Percentiles rank a stretch among this genome's conserved stretches.
Conservation (phyloP, 2,888 invertebrate species). For the Ectemnius continuus region DNA sequence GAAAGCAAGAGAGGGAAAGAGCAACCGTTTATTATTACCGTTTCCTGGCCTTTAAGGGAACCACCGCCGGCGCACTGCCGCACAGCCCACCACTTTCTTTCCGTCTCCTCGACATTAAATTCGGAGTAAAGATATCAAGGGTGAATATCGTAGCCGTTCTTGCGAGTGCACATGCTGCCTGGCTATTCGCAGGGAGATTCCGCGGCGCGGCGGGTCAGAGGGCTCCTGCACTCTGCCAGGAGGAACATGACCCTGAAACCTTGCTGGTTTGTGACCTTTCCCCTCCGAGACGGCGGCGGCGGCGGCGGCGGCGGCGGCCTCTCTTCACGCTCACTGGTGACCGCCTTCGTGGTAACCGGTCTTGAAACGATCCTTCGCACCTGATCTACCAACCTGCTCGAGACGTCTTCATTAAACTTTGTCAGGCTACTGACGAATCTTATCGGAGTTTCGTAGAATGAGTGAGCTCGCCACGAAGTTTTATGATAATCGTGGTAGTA, state of each 20-base stretch:
- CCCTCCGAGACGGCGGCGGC: background rate
- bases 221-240: background rate
- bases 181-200: background rate
- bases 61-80: conserved; percentile 15
- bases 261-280: conserved; percentile 1
- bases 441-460: too few species aligned
- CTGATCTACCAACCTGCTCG: too few species aligned
- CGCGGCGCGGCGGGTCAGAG: background rate
- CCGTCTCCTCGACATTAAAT: conserved; percentile 63
- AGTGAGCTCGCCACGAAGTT: too few species aligned
- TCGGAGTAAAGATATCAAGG: conserved; percentile 44
- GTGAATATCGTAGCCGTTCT: background rate
- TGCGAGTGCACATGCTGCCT: conserved; percentile 8
- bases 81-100: conserved; percentile 22
- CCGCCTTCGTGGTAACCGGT: too few species aligned
- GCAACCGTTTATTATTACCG: conserved; percentile 70
- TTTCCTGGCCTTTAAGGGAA: conserved; percentile 50
- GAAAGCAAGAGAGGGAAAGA: conserved; percentile 37
- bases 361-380: too few species aligned
- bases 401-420: too few species aligned
- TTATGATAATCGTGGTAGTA: too few species aligned
- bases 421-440: too few species aligned
- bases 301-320: too few species aligned
- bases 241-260: conserved; percentile 1
- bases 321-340: too few species aligned